Evolutionary conservation across 1,140 invertebrate species (phyloP).

Genomic region (Anthonomus grandis): DNA sequence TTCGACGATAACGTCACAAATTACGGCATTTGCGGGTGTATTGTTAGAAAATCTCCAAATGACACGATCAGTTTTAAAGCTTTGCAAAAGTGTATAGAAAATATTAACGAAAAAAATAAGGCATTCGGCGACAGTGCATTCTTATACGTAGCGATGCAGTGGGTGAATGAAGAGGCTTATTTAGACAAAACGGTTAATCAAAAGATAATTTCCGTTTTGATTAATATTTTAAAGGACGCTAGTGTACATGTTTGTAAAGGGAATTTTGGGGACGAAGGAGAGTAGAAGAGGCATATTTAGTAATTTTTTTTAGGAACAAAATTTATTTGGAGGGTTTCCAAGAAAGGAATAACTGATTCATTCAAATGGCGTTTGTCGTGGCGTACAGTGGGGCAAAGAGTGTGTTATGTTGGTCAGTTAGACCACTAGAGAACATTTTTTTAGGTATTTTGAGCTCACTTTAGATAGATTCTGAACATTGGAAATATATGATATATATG

Average conservation of each 20-base stretch:
- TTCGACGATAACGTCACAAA: slow-evolving; percentile 13
- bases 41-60: slow-evolving; percentile 27
- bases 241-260: slow-evolving; percentile 28
- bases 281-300: too few species aligned
- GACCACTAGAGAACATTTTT: too few species aligned
- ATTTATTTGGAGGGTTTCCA: too few species aligned
- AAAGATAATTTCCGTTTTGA: slow-evolving; percentile 35
- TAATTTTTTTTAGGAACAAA: too few species aligned
- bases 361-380: too few species aligned
- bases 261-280: neutral
- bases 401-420: too few species aligned
- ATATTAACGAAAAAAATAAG: slow-evolving; percentile 32
- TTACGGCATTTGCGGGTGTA: slow-evolving; percentile 33
- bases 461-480: too few species aligned
- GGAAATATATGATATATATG: too few species aligned
- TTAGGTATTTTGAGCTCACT: too few species aligned
- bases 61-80: slow-evolving; percentile 28
- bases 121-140: slow-evolving; percentile 17
- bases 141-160: slow-evolving; percentile 29
- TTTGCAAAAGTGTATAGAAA: slow-evolving; percentile 29
- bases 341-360: too few species aligned
- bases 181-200: slow-evolving; percentile 27
- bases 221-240: slow-evolving; percentile 25
- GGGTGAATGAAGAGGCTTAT: slow-evolving; percentile 20
- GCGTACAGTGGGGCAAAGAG: too few species aligned